Conservation (phyloP, 2,888 invertebrate genomes). For the Cheilosia variabilis region DNA sequence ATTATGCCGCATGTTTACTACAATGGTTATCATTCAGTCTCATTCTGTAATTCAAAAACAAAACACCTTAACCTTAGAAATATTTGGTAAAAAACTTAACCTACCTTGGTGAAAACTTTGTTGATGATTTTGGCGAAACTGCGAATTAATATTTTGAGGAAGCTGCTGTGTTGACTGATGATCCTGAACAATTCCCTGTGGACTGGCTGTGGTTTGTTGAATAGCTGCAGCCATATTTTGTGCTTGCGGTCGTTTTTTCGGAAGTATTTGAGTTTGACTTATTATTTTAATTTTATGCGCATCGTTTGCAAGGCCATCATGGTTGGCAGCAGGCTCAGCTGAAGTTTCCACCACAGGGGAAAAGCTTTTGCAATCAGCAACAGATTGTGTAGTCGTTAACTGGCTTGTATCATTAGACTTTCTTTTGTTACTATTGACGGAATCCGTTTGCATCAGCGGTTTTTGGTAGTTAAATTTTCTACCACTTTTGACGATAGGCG, state of each 20-base stretch:
- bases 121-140: slow-evolving; percentile 75
- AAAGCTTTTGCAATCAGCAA: slow-evolving; percentile 9
- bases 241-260: slow-evolving; percentile 83
- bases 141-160: slow-evolving; percentile 78
- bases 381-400: background rate
- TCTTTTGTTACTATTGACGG: slow-evolving; percentile 37
- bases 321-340: slow-evolving; percentile 83
- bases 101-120: slow-evolving; percentile 68
- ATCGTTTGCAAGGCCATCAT: slow-evolving; percentile 78
- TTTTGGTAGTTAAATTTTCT: slow-evolving; percentile 82
- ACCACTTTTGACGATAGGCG: slow-evolving; percentile 85
- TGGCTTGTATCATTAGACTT: slow-evolving; percentile 43
- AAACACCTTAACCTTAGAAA: slow-evolving; percentile 71
- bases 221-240: slow-evolving; percentile 82
- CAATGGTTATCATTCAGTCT: slow-evolving; percentile 62
- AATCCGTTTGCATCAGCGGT: slow-evolving; percentile 26
- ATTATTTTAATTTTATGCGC: slow-evolving; percentile 83
- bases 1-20: slow-evolving; percentile 49
- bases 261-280: slow-evolving; percentile 83
- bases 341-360: slow-evolving; percentile 81
- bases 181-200: slow-evolving; percentile 27
- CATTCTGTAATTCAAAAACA: slow-evolving; percentile 72
- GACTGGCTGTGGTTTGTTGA: slow-evolving; percentile 78
- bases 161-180: slow-evolving; percentile 79
- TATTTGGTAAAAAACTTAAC: slow-evolving; percentile 40